Conservation (phyloP, 2,797 vertebrate species). For the Threskiornis aethiopicus region DNA sequence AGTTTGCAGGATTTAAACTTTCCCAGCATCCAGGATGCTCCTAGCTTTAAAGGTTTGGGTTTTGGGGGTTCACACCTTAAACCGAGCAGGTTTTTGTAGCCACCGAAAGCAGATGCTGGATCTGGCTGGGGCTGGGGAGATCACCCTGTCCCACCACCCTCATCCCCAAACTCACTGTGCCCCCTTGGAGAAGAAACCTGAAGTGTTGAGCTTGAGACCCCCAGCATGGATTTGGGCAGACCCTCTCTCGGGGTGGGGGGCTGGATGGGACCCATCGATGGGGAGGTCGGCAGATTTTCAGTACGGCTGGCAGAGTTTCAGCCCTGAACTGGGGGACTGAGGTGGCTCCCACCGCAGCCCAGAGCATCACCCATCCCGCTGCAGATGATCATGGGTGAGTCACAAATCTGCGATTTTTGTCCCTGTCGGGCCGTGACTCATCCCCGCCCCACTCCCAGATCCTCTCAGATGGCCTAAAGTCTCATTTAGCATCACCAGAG, state of each 20-base stretch:
- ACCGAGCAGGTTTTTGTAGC: background rate
- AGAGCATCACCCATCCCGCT: background rate
- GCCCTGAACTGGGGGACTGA: background rate
- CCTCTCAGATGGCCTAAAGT: background rate
- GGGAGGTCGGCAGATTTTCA: fast-evolving
- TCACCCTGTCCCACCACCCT: background rate
- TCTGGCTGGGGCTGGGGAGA: background rate
- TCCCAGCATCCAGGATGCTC: background rate
- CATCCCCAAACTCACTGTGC: fast-evolving
- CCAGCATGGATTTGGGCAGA: background rate
- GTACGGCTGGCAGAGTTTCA: fast-evolving
- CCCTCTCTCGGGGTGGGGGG: fast-evolving
- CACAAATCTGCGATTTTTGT: background rate
- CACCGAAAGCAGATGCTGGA: background rate
- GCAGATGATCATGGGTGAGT: background rate
- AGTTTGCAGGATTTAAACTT: background rate
- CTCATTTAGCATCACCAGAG: background rate
- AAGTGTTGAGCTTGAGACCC: background rate
- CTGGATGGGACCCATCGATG: background rate
- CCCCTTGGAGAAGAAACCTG: background rate
- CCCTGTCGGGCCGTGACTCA: background rate
- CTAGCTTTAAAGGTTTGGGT: background rate
- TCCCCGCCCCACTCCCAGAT: background rate
- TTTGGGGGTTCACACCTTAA: background rate
- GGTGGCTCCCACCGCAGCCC: background rate